Conservation (phyloP, 1,140 invertebrate genomes). For the Nasonia giraulti region DNA sequence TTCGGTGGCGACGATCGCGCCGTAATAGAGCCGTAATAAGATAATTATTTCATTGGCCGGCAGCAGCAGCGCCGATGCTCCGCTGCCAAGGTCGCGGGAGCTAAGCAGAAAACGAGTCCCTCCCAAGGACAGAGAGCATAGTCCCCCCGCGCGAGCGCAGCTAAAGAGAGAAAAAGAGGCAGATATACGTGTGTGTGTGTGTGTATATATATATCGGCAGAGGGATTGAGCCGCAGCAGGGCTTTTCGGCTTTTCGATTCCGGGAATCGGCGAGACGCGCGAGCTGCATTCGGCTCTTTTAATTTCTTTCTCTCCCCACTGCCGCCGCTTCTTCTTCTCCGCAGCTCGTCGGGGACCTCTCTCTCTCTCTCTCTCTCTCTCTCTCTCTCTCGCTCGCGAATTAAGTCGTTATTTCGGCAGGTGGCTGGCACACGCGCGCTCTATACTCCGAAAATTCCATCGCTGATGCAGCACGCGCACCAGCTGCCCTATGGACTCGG, state of each 20-base stretch:
- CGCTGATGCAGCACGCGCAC: neutral
- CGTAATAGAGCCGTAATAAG: slow-evolving; percentile 51
- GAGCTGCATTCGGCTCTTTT: slow-evolving; percentile 37
- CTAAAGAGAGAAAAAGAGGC: slow-evolving; percentile 24
- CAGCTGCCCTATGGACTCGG: neutral
- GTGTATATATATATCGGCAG: neutral
- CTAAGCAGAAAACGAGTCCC: slow-evolving; percentile 47
- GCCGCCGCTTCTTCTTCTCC: neutral
- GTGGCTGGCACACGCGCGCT: slow-evolving; percentile 58
- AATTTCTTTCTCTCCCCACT: neutral
- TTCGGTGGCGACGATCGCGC: neutral
- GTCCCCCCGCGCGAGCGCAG: neutral
- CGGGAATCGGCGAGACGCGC: slow-evolving; percentile 19
- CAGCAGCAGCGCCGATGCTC: slow-evolving; percentile 21
- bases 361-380: slow-evolving; percentile 8
- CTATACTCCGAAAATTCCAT: slow-evolving; percentile 1
- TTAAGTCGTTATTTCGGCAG: slow-evolving; percentile 73
- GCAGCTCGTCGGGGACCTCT: neutral
- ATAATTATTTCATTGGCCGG: slow-evolving; percentile 51
- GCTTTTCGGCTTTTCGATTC: slow-evolving; percentile 18
- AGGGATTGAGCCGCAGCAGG: neutral
- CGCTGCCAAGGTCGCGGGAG: slow-evolving; percentile 39
- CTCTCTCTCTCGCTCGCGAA: slow-evolving; percentile 55
- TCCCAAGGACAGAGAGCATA: slow-evolving; percentile 45
- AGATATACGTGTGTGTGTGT: neutral